These are phyloP conservation scores for Tethea ocularis DNA, from an alignment of 2,888 invertebrate genomes.

Conservation along the genomic window DNA sequence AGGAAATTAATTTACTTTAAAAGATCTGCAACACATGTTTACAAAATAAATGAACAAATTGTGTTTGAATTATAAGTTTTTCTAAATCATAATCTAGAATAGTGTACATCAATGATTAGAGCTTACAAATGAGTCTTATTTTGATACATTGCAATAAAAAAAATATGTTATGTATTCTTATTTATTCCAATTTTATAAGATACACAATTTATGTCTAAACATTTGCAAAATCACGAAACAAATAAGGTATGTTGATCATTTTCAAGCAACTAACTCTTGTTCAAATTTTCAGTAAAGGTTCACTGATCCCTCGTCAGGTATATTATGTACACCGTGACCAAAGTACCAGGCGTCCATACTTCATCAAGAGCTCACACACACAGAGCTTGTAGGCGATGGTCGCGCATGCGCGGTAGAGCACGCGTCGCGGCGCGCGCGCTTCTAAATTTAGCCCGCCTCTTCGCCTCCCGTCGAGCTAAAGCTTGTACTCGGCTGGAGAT, in stretches of 20 bases:
- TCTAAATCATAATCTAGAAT: too few species aligned
- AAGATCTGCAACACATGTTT: too few species aligned
- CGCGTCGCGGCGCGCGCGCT: constrained; percentile 72
- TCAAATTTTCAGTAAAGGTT: constrained; percentile 21
- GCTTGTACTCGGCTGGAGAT: constrained; percentile 59
- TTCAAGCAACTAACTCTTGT: neutral
- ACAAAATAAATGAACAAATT: too few species aligned
- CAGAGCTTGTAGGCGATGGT: constrained; percentile 30
- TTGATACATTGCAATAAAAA: too few species aligned
- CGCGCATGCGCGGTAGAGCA: constrained; percentile 55
- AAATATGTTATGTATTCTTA: neutral
- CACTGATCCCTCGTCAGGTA: constrained; percentile 34
- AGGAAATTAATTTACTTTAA: too few species aligned
- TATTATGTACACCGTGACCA: constrained; percentile 28
- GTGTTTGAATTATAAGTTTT: too few species aligned
- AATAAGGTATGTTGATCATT: neutral
- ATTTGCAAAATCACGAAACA: neutral
- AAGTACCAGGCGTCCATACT: constrained; percentile 41
- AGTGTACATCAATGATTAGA: too few species aligned
- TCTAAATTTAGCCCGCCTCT: constrained; percentile 71
- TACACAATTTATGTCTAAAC: neutral
- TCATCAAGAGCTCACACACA: constrained; percentile 46
- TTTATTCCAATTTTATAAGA: neutral
- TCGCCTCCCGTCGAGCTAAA: constrained; percentile 70
- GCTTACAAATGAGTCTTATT: too few species aligned